Evolutionary conservation across 2,888 invertebrate species (phyloP).

Genomic region (Tenodera sinensis): DNA sequence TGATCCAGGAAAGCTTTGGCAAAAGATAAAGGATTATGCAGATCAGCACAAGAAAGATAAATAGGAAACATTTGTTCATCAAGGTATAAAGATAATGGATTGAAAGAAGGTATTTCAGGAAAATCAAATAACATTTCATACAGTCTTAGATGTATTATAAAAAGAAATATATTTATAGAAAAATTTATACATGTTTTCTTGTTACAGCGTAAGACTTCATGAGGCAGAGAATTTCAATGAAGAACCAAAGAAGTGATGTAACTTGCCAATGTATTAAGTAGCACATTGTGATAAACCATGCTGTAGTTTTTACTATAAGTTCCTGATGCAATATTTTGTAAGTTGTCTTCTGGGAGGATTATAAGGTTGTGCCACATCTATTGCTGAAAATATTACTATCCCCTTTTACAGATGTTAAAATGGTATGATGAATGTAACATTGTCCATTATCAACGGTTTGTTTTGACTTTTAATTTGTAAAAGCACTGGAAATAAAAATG

Average conservation of each 20-base stretch:
- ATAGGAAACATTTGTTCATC: constrained; percentile 15
- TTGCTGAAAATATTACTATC: background rate
- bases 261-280: background rate
- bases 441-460: background rate
- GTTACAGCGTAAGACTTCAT: background rate
- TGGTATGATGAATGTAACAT: background rate
- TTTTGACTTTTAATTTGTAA: background rate
- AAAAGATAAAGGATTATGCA: constrained; percentile 65
- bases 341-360: background rate
- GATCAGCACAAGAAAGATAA: constrained; percentile 55
- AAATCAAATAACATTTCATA: constrained; percentile 34
- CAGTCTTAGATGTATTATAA: background rate
- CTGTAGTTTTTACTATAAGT: background rate
- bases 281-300: background rate
- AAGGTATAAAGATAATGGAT: constrained; percentile 44
- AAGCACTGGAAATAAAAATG: background rate
- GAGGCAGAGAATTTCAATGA: background rate
- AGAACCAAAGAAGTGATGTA: background rate
- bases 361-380: background rate
- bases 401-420: background rate
- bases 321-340: background rate
- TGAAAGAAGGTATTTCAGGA: constrained; percentile 41
- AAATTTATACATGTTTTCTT: background rate
- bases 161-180: background rate
- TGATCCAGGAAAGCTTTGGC: constrained; percentile 69